Percentiles rank a stretch among this genome's conserved stretches.
These are phyloP conservation scores for Melanostigma gelatinosum DNA, from an alignment of 2,113 vertebrate genomes.

Conservation along the genomic window DNA sequence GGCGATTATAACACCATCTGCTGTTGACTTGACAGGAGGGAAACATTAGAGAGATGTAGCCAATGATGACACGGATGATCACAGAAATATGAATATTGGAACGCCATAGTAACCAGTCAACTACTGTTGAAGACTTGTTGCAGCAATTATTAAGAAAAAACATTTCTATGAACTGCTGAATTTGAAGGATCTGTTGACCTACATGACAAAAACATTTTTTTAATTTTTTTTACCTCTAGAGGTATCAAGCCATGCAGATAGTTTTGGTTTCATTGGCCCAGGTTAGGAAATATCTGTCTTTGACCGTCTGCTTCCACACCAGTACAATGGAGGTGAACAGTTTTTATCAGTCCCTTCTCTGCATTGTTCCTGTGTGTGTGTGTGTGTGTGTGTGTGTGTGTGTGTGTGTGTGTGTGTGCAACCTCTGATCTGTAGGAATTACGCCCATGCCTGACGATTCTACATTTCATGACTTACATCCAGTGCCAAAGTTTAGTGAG, in stretches of 20 bases:
- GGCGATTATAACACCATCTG: slow-evolving; percentile 34
- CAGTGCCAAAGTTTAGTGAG: not conserved
- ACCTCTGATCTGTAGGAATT: not conserved
- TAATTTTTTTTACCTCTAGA: not conserved
- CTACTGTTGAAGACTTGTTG: not conserved
- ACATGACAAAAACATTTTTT: not conserved
- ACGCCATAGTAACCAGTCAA: not conserved
- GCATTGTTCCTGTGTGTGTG: not conserved
- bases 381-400: not conserved
- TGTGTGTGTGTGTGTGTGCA: not conserved
- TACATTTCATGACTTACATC: not conserved
- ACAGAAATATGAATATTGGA: not conserved
- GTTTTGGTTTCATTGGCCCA: not conserved
- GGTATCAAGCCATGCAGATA: not conserved
- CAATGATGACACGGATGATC: not conserved
- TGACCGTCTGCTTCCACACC: not conserved
- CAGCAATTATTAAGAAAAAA: not conserved
- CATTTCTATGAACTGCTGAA: not conserved
- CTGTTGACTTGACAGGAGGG: not conserved
- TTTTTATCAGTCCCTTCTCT: not conserved
- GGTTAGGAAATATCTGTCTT: not conserved
- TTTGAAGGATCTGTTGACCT: not conserved
- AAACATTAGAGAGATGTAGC: not conserved
- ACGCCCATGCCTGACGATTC: too few relatives aligned
- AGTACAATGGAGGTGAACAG: not conserved